A percentile compares a stretch with the other conserved stretches of the same genome.
phyloP scores from a whole-genome alignment of 2,888 invertebrate species.

The Saturnia japonica region DNA sequence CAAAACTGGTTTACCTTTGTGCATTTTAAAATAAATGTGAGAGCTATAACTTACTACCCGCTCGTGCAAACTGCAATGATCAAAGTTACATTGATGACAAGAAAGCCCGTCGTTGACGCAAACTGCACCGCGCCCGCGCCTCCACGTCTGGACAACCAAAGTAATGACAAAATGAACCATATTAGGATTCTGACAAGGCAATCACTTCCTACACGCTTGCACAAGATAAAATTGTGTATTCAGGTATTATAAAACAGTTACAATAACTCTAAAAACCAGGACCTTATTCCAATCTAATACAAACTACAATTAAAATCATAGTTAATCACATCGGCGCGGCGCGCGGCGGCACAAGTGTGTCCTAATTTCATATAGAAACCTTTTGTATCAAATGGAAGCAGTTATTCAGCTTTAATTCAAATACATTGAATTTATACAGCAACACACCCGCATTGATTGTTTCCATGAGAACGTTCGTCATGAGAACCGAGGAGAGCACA shows the following conservation, averaged over 20 bases:
- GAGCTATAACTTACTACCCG: no score
- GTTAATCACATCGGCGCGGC: neutral
- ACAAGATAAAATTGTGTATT: constrained; percentile 37
- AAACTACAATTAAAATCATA: neutral
- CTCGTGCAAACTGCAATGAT: no score
- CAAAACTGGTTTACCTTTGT: no score
- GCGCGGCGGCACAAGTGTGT: constrained; percentile 8
- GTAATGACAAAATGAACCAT: constrained; percentile 39
- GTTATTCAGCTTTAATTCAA: constrained; percentile 48
- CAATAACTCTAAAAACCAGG: neutral
- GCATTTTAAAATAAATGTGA: no score
- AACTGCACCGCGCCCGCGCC: constrained; percentile 41
- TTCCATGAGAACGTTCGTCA: constrained; percentile 70
- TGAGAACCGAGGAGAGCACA: constrained; percentile 62
- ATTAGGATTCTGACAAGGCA: constrained; percentile 50
- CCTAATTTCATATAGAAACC: constrained; percentile 18
- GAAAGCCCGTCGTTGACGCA: constrained; percentile 29
- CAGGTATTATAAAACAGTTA: constrained; percentile 15
- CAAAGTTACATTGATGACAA: neutral
- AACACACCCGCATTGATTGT: constrained; percentile 66
- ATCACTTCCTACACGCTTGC: constrained; percentile 46
- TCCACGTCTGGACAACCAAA: constrained; percentile 38
- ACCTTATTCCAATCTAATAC: neutral
- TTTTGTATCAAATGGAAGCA: constrained; percentile 37
- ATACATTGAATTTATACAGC: constrained; percentile 57